Percentiles rank a stretch among this genome's conserved stretches.
phyloP scores from a whole-genome alignment of 1,140 invertebrate species.

The Aradophagus sp. region DNA sequence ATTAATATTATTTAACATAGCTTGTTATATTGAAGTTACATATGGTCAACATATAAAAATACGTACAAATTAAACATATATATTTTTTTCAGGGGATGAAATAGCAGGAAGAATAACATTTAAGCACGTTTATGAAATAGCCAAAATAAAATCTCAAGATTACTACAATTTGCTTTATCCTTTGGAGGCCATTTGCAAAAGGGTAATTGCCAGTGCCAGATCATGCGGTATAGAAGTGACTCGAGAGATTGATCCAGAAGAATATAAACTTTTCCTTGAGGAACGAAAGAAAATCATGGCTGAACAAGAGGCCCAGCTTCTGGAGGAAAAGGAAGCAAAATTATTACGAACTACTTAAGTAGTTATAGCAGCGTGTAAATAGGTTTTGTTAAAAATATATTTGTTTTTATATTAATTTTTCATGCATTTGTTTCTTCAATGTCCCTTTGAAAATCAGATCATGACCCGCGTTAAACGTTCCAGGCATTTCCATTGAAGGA shows the following conservation, averaged over 20 bases:
- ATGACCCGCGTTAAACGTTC: too few relatives aligned
- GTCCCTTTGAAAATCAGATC: too few relatives aligned
- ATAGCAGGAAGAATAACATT: slow-evolving; percentile 89
- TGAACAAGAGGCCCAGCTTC: slow-evolving; percentile 84
- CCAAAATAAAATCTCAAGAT: slow-evolving; percentile 93
- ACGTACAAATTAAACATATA: neutral
- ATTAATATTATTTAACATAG: too few relatives aligned
- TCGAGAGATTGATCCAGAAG: slow-evolving; percentile 83
- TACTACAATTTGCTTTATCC: slow-evolving; percentile 66
- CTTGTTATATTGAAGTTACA: too few relatives aligned
- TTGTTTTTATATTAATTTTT: too few relatives aligned
- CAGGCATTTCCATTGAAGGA: too few relatives aligned
- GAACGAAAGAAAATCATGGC: slow-evolving; percentile 84
- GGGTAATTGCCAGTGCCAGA: slow-evolving; percentile 84
- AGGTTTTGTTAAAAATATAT: too few relatives aligned
- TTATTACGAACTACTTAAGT: slow-evolving; percentile 86
- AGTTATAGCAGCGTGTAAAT: too few relatives aligned
- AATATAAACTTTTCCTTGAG: slow-evolving; percentile 89
- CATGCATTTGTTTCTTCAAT: too few relatives aligned
- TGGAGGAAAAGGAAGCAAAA: slow-evolving; percentile 93
- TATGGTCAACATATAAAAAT: too few relatives aligned
- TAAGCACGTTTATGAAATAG: slow-evolving; percentile 99
- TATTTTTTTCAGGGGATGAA: slow-evolving; percentile 10
- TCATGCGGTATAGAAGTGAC: slow-evolving; percentile 93
- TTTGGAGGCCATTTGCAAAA: slow-evolving; percentile 86